These are phyloP conservation scores for Philaenus spumarius DNA, from an alignment of 1,140 invertebrate genomes.

Conservation along the genomic window DNA sequence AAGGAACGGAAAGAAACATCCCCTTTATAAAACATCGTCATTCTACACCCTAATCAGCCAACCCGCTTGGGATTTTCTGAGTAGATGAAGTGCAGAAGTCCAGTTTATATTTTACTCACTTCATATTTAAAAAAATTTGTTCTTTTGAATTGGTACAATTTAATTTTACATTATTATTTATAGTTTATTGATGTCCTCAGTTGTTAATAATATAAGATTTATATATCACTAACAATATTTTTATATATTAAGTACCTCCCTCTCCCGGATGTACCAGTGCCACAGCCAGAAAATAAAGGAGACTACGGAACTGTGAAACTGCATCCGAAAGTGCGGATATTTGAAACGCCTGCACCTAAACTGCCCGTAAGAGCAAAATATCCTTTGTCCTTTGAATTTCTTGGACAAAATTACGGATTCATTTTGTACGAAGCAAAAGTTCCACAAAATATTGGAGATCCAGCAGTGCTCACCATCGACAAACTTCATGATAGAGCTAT, in stretches of 20 bases:
- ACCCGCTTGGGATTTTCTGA: no score
- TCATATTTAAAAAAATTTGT: no score
- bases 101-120: no score
- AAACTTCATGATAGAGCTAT: constrained; percentile 57
- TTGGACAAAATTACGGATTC: constrained; percentile 54
- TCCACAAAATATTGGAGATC: background rate
- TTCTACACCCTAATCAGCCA: no score
- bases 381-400: constrained; percentile 55
- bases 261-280: constrained; percentile 34
- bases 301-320: constrained; percentile 48
- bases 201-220: no score
- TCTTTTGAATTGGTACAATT: no score
- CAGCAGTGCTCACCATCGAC: background rate
- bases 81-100: no score
- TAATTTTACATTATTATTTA: no score
- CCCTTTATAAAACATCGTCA: no score
- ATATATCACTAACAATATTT: background rate
- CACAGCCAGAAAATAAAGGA: constrained; percentile 35
- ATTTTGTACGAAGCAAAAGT: constrained; percentile 61
- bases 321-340: constrained; percentile 39
- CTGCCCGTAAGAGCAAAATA: constrained; percentile 27
- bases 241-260: constrained; percentile 40
- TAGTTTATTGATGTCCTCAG: no score
- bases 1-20: no score
- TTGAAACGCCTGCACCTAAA: constrained; percentile 36